phyloP scores from a whole-genome alignment of 2,888 invertebrate genomes.

The Omphaloscelis lunosa region DNA sequence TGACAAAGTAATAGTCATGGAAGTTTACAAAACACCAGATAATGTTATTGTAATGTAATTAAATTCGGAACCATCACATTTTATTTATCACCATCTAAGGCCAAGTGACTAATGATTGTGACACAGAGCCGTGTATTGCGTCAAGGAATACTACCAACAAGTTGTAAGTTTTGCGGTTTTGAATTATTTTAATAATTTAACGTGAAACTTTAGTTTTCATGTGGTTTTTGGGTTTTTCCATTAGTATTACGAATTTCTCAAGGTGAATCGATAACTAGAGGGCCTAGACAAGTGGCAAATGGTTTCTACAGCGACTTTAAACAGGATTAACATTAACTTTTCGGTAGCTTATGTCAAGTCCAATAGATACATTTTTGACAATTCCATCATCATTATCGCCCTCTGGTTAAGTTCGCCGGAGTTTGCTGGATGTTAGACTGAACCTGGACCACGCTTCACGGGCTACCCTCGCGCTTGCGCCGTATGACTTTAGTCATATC shows the following conservation, averaged over 20 bases:
- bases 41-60: slow-evolving; percentile 53
- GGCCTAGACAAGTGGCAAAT: neutral
- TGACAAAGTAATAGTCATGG: slow-evolving; percentile 20
- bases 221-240: slow-evolving; percentile 2
- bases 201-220: neutral
- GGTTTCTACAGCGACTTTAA: neutral
- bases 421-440: neutral
- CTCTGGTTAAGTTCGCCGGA: neutral
- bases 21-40: slow-evolving; percentile 41
- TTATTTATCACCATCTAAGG: slow-evolving; percentile 69
- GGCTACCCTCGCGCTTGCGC: neutral
- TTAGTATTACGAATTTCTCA: neutral
- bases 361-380: neutral
- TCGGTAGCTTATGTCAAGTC: neutral
- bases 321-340: neutral
- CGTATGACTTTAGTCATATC: neutral
- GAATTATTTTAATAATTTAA: slow-evolving; percentile 21
- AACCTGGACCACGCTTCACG: neutral
- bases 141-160: slow-evolving; percentile 61
- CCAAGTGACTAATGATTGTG: slow-evolving; percentile 77
- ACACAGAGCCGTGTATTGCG: slow-evolving; percentile 69
- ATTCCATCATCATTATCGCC: neutral
- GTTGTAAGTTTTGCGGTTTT: slow-evolving; percentile 31
- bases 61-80: slow-evolving; percentile 57
- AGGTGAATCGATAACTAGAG: neutral